phyloP scores from a whole-genome alignment of 2,797 vertebrate species.

The Glossophaga mutica region DNA sequence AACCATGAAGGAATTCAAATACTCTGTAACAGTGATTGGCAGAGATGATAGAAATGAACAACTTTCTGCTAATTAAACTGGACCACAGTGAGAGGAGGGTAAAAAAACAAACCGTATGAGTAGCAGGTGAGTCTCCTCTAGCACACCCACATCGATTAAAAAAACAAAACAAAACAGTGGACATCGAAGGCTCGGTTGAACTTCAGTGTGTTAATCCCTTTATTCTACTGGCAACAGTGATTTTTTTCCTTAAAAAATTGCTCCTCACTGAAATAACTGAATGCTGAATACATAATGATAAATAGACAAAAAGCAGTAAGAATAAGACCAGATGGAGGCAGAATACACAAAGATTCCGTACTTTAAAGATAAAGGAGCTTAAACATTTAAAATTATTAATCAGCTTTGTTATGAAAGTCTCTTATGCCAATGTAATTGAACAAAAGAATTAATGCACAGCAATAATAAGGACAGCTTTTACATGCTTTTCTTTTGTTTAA shows the following conservation, averaged over 20 bases:
- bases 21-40: neutral
- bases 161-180: too few relatives aligned
- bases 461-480: neutral
- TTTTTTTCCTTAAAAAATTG: neutral
- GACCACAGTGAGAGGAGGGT: neutral
- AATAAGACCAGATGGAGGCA: slow-evolving; percentile 7
- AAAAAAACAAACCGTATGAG: neutral
- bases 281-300: neutral
- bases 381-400: neutral
- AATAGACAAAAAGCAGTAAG: neutral
- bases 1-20: neutral
- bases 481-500: slow-evolving; percentile 37
- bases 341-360: neutral
- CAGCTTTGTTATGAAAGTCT: neutral
- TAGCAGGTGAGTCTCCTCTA: neutral
- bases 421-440: slow-evolving; percentile 2
- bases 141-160: neutral
- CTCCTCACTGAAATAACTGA: neutral
- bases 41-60: neutral
- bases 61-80: neutral
- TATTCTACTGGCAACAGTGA: neutral
- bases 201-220: neutral
- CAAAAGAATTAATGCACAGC: neutral
- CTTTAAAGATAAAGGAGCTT: slow-evolving; percentile 30
- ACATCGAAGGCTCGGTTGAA: neutral